Evolutionary conservation across 37 sponge, comb jelly and placozoan species (phyloP), one percentile per base, ranked within the genome.

Genomic region (Haliclona indistincta): DNA sequence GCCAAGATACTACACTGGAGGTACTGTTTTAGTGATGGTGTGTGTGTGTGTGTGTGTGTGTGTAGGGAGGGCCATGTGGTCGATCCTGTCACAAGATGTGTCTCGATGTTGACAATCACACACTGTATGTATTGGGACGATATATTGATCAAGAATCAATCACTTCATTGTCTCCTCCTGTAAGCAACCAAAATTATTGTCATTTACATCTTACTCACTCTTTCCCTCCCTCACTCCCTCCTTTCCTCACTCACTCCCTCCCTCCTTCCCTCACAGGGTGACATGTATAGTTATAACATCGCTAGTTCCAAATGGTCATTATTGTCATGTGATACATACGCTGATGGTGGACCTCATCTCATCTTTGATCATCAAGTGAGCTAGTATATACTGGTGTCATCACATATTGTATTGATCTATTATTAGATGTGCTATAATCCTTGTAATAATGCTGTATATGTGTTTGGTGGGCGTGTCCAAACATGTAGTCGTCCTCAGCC

Each of bases 71-170:
- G 11, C 85, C 83, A 1, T 36, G 72, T 44, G 32, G 71, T 8
- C 36, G 92, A 3, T 91, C 89, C 0, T 89, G 95, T 63, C 95
- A 94, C 60, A 81, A 84, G 47, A 94, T 90, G 91, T 84, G 84
- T 25, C 60, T 87, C 47, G 88, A 94, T 51, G 10, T 49, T 47
- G 69, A 68, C 15, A 51, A 76, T 34, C 70, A 81, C 63, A 30
- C 19, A 20, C 25, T 89, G n/a, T 94, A 87, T 61, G n/a, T 86
- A 6, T 36, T 94, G 29, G 95, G 95, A 1, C 54, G 79, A 68
- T 91, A 77, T 47, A 10, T 73, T 26, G 80, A 83, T 43, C 84
- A 17, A 25, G 49, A 71, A 20, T 36, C 79, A 11, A 40, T 73
- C 0, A n/a, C 63, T 36, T 53, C 47, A 43, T 17, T 77, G 35